phyloP scores from a whole-genome alignment of 2,113 vertebrate species.

The Sula dactylatra region DNA sequence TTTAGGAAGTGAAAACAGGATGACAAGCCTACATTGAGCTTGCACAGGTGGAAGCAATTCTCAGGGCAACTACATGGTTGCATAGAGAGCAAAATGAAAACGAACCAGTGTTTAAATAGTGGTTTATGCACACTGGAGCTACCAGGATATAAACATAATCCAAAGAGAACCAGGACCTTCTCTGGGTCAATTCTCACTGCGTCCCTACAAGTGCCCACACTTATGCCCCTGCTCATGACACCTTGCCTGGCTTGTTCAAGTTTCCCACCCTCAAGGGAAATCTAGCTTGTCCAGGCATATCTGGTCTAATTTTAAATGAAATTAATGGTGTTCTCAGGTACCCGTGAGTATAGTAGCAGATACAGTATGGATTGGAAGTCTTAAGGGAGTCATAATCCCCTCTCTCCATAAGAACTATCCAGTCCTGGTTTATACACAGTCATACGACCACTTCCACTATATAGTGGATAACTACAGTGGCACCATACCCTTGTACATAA shows the following conservation, averaged over 20 bases:
- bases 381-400: background rate
- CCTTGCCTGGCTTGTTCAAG: background rate
- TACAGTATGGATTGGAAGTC: background rate
- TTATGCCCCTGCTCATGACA: background rate
- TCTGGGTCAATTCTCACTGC: background rate
- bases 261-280: background rate
- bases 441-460: background rate
- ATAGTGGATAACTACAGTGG: background rate
- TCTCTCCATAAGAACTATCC: background rate
- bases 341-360: background rate
- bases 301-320: background rate
- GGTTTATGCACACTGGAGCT: background rate
- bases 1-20: background rate
- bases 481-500: background rate
- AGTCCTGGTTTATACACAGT: background rate
- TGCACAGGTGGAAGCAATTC: background rate
- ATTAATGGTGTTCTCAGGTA: background rate
- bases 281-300: background rate
- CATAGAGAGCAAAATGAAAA: background rate
- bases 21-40: background rate
- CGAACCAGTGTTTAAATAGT: background rate
- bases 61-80: background rate
- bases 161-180: background rate
- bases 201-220: background rate
- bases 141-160: background rate